These are phyloP conservation scores for Stegastes partitus DNA, from an alignment of 2,113 vertebrate species.

Conservation along the genomic window DNA sequence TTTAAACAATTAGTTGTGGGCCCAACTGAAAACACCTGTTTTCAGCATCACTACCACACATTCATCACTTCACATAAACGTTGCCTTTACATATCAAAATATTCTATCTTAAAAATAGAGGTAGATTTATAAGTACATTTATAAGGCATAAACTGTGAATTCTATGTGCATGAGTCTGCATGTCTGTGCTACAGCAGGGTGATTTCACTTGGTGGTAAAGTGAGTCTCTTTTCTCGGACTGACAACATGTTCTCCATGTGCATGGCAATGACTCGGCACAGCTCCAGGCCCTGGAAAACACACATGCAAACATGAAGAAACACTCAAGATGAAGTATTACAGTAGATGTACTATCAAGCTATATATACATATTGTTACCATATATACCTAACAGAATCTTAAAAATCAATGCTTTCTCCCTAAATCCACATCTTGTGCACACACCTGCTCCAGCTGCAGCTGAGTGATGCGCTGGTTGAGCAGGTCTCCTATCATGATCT, in stretches of 20 bases:
- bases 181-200: constrained; percentile 88
- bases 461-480: constrained; percentile 91
- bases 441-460: constrained; percentile 95
- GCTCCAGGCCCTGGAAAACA: constrained; percentile 90
- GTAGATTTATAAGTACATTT: constrained; percentile 67
- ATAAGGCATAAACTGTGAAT: constrained; percentile 29
- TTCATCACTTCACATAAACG: constrained; percentile 16
- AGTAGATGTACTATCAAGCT: not conserved
- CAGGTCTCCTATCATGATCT: constrained; percentile 91
- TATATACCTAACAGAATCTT: not conserved
- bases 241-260: constrained; percentile 94
- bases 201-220: constrained; percentile 96
- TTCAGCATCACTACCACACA: not conserved
- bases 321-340: not conserved
- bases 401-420: not conserved
- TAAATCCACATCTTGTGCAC: not conserved
- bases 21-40: not conserved
- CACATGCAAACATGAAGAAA: not conserved
- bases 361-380: not conserved
- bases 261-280: constrained; percentile 93
- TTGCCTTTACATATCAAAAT: constrained; percentile 49
- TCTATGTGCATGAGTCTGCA: constrained; percentile 27
- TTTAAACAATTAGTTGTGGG: not conserved
- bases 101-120: constrained; percentile 57
- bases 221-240: constrained; percentile 92